These are phyloP conservation scores for Zenarchopterus dispar DNA, from an alignment of 2,797 vertebrate species.

Conservation along the genomic window DNA sequence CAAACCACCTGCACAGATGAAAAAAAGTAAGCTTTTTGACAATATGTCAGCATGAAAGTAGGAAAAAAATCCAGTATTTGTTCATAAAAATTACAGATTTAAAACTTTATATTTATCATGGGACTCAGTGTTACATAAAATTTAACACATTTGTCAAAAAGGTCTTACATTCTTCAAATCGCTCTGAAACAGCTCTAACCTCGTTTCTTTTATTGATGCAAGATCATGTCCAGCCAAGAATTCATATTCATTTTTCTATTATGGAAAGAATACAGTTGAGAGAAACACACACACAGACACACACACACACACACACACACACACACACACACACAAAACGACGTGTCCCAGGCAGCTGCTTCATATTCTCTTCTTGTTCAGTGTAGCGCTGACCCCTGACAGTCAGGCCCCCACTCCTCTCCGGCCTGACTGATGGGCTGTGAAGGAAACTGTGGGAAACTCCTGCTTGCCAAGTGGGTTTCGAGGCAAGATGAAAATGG, in stretches of 20 bases:
- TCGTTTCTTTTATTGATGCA: no score
- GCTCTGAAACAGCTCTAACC: no score
- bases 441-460: slow-evolving; percentile 75
- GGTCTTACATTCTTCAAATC: no score
- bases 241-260: no score
- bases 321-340: slow-evolving; percentile 27
- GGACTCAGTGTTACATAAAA: no score
- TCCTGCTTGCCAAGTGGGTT: slow-evolving; percentile 68
- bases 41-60: not conserved
- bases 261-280: no score
- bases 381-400: slow-evolving; percentile 67
- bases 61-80: no score
- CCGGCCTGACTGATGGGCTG: slow-evolving; percentile 71
- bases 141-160: no score
- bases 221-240: no score
- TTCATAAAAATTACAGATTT: no score
- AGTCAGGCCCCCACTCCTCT: slow-evolving; percentile 51
- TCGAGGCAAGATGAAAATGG: slow-evolving; percentile 65
- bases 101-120: no score
- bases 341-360: slow-evolving; percentile 70
- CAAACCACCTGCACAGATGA: not conserved
- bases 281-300: no score
- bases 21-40: slow-evolving; percentile 1
- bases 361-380: slow-evolving; percentile 68
- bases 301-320: not conserved